Conservation (phyloP, 2,113 vertebrate species). For the Oncorhynchus clarkii region DNA sequence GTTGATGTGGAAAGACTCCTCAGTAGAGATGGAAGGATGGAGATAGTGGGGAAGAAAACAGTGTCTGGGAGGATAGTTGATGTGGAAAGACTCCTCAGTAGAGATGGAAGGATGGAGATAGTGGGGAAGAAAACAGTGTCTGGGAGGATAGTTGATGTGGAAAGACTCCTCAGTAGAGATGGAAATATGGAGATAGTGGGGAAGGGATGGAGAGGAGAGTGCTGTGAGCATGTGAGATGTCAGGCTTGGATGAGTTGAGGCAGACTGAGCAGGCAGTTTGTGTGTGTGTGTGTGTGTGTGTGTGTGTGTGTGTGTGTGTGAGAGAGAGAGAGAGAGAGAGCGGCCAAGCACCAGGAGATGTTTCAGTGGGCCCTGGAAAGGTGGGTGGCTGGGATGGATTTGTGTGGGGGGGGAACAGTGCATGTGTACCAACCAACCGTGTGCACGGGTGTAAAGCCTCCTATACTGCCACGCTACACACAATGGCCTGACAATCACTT, state of each 20-base stretch:
- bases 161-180: too few species aligned
- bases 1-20: background rate
- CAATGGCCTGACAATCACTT: conserved; percentile 16
- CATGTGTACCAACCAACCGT: conserved; percentile 4
- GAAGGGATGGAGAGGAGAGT: background rate
- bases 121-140: background rate
- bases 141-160: background rate
- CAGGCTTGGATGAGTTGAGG: background rate
- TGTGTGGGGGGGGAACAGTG: conserved; percentile 10
- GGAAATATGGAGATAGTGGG: background rate
- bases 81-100: too few species aligned
- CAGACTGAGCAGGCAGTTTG: background rate
- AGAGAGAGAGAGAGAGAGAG: too few species aligned
- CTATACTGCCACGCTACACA: background rate
- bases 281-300: conserved; percentile 7
- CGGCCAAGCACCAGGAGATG: background rate
- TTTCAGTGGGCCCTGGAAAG: too few species aligned
- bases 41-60: background rate
- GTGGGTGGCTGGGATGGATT: background rate
- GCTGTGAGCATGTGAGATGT: background rate
- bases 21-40: too few species aligned
- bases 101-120: background rate
- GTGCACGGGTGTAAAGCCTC: conserved; percentile 27
- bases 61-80: background rate
- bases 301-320: conserved; percentile 29